These are phyloP conservation scores for Oxycera nigricornis DNA, from an alignment of 2,888 invertebrate species.

Conservation along the genomic window DNA sequence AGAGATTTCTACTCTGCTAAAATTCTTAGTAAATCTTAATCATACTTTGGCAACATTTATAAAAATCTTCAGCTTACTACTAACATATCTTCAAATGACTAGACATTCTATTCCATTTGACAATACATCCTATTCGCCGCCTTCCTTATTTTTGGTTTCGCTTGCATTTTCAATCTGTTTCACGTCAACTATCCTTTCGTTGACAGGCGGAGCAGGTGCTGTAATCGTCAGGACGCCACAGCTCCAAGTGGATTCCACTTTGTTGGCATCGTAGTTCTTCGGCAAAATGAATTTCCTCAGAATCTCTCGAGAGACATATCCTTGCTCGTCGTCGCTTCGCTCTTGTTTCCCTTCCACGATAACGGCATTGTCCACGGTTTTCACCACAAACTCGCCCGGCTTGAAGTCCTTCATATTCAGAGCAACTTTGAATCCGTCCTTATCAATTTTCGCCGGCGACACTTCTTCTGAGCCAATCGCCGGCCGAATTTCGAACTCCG, in stretches of 20 bases:
- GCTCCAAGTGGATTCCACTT: conserved; percentile 73
- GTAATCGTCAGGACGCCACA: conserved; percentile 72
- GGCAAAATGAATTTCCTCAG: conserved; percentile 74
- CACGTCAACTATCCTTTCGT: conserved; percentile 66
- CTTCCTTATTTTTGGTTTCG: conserved; percentile 48
- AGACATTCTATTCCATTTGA: too few species aligned
- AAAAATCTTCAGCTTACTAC: too few species aligned
- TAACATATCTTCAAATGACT: too few species aligned
- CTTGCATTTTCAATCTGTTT: conserved; percentile 65
- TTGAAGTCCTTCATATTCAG: conserved; percentile 76
- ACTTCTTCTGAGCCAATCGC: conserved; percentile 9
- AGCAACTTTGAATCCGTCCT: conserved; percentile 69
- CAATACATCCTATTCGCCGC: too few species aligned
- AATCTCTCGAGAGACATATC: conserved; percentile 74
- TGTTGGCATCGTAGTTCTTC: conserved; percentile 71
- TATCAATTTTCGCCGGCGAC: conserved; percentile 56
- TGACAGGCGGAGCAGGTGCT: conserved; percentile 65
- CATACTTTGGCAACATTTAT: too few species aligned
- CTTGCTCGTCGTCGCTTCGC: conserved; percentile 71
- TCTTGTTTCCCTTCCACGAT: conserved; percentile 75
- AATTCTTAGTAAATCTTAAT: too few species aligned
- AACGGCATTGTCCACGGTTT: conserved; percentile 72
- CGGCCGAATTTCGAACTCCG: neutral
- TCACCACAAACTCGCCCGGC: conserved; percentile 75
- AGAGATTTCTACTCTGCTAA: too few species aligned